Conservation (phyloP, 2,113 vertebrate genomes). For the Oxygymnocypris stewartii region DNA sequence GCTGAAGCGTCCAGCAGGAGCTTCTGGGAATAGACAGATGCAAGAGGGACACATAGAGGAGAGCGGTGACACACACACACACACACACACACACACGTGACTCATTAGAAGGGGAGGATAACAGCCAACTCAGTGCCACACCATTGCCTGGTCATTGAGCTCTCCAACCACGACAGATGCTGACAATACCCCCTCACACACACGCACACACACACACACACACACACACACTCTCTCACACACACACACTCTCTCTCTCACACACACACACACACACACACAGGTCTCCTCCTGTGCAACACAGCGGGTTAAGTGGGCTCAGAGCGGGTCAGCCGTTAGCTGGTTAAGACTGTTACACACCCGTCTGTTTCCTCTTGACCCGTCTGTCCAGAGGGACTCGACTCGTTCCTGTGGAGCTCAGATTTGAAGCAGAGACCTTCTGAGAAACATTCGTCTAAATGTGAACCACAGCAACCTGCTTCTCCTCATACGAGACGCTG, state of each 20-base stretch:
- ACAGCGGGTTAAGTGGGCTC: slow-evolving; percentile 34
- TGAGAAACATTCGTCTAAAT: not conserved
- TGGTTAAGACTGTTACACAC: slow-evolving; percentile 18
- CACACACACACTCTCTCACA: too few relatives aligned
- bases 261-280: slow-evolving; percentile 61
- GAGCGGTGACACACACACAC: slow-evolving; percentile 78
- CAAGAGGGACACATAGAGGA: slow-evolving; percentile 83
- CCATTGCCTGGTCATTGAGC: slow-evolving; percentile 98
- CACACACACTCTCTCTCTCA: too few relatives aligned
- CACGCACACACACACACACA: slow-evolving; percentile 47
- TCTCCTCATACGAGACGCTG: not conserved
- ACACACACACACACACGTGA: slow-evolving; percentile 72
- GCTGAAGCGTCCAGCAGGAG: slow-evolving; percentile 86
- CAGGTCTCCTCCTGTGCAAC: slow-evolving; percentile 39
- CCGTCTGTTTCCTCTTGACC: slow-evolving; percentile 25
- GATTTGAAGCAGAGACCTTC: not conserved
- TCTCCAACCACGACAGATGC: slow-evolving; percentile 99
- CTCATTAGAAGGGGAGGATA: slow-evolving; percentile 99
- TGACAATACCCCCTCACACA: slow-evolving; percentile 81
- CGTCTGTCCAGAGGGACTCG: slow-evolving; percentile 13
- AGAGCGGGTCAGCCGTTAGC: slow-evolving; percentile 29
- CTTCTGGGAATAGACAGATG: slow-evolving; percentile 95
- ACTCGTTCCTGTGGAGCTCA: not conserved
- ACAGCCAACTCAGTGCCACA: slow-evolving; percentile 98
- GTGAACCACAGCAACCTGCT: not conserved